Percentiles rank a stretch among this genome's conserved stretches.
Evolutionary conservation across 1,140 invertebrate species (phyloP).

Genomic region (Microplitis mediator): DNA sequence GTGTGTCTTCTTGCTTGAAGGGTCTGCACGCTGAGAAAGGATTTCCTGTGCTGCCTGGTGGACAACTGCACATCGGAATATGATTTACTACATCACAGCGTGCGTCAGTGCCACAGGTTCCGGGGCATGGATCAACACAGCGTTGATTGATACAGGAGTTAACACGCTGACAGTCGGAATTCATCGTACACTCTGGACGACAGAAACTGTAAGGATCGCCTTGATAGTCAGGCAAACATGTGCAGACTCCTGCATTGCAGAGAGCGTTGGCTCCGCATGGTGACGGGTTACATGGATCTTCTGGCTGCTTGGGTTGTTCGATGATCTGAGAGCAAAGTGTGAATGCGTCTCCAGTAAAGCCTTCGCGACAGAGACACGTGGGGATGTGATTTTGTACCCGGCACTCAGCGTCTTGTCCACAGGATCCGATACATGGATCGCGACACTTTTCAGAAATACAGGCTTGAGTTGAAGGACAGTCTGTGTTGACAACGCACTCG

Average conservation of each 20-base stretch:
- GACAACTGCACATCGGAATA: constrained; percentile 73
- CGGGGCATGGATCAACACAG: constrained; percentile 78
- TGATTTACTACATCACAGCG: constrained; percentile 82
- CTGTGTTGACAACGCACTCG: constrained; percentile 65
- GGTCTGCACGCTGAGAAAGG: constrained; percentile 74
- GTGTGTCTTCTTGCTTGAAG: constrained; percentile 40
- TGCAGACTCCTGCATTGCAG: constrained; percentile 76
- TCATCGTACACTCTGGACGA: constrained; percentile 83
- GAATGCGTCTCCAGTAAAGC: constrained; percentile 71
- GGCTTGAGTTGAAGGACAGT: constrained; percentile 63
- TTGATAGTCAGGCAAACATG: constrained; percentile 75
- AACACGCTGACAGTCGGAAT: constrained; percentile 77
- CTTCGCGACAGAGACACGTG: constrained; percentile 71
- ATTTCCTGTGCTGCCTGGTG: constrained; percentile 74
- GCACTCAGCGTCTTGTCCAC: constrained; percentile 74
- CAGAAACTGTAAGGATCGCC: constrained; percentile 73
- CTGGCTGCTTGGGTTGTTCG: constrained; percentile 54
- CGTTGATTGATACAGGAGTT: constrained; percentile 77
- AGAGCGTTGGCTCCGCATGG: constrained; percentile 79
- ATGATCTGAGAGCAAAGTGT: constrained; percentile 63
- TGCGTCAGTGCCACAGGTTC: constrained; percentile 75
- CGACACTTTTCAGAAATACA: constrained; percentile 71
- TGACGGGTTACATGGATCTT: constrained; percentile 77
- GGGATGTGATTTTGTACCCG: constrained; percentile 78
- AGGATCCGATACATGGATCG: constrained; percentile 74